These are phyloP conservation scores for Brevimyrus niger DNA, from an alignment of 2,113 vertebrate genomes.

Conservation along the genomic window DNA sequence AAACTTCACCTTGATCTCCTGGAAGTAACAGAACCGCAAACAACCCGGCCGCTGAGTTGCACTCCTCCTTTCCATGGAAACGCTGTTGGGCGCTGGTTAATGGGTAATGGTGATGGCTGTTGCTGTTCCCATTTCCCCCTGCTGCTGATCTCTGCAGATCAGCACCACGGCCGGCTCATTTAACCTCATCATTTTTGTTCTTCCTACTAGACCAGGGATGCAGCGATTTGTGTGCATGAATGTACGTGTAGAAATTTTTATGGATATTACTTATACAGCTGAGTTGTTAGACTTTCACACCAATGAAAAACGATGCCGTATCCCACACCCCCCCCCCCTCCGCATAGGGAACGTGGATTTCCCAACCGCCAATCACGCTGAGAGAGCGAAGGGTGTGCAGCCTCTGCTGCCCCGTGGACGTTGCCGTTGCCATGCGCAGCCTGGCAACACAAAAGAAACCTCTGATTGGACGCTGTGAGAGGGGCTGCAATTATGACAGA, in stretches of 20 bases:
- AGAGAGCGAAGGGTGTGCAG: neutral
- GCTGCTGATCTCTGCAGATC: neutral
- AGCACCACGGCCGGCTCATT: neutral
- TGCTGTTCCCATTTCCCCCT: neutral
- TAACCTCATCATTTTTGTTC: neutral
- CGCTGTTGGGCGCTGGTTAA: neutral
- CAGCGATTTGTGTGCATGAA: neutral
- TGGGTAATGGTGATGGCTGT: neutral
- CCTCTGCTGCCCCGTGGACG: neutral
- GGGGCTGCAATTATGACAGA: neutral
- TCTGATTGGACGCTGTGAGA: neutral
- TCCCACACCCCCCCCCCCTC: neutral
- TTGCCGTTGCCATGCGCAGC: neutral
- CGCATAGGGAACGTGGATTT: neutral
- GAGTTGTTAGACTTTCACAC: neutral
- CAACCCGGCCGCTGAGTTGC: neutral
- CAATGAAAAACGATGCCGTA: neutral
- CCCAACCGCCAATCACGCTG: neutral
- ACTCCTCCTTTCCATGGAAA: neutral
- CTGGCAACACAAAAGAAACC: neutral
- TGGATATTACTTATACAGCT: neutral
- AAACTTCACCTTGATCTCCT: neutral
- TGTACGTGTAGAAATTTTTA: neutral
- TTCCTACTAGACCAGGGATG: neutral
- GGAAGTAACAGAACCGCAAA: neutral